Conservation (phyloP, 2,113 vertebrate species). For the Bos indicus region DNA sequence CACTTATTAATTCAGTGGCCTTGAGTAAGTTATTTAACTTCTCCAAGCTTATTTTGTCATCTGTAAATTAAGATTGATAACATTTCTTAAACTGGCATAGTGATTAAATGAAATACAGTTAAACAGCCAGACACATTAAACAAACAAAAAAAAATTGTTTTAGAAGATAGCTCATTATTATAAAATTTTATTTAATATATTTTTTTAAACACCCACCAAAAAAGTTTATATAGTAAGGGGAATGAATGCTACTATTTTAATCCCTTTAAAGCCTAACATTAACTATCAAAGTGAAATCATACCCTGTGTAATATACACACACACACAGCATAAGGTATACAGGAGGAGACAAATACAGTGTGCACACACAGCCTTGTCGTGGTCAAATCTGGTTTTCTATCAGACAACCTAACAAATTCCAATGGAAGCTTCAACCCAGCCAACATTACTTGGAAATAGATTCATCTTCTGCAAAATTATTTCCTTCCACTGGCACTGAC, state of each 20-base stretch:
- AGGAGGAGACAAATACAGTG: not conserved
- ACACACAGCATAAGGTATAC: not conserved
- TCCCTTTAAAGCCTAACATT: constrained; percentile 17
- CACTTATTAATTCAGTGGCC: not conserved
- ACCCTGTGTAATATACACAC: not conserved
- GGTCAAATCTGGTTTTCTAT: constrained; percentile 57
- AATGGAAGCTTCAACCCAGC: constrained; percentile 52
- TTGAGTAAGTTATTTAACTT: not conserved
- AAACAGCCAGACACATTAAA: not conserved
- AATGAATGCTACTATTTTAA: not conserved
- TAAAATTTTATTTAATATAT: constrained; percentile 9
- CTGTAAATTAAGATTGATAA: constrained; percentile 10
- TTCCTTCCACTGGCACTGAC: constrained; percentile 64
- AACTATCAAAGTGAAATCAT: constrained; percentile 6
- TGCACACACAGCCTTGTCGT: not conserved
- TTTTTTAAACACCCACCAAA: not conserved
- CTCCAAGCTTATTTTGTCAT: not conserved
- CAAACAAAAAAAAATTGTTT: not conserved
- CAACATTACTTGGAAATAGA: constrained; percentile 53
- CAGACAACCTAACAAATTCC: constrained; percentile 4
- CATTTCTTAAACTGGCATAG: not conserved
- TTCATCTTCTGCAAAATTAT: constrained; percentile 61
- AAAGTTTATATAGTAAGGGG: not conserved
- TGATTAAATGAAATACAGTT: not conserved
- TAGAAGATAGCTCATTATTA: constrained; percentile 36